Evolutionary conservation across 2,113 vertebrate species (phyloP).

Genomic region (Ranitomeya variabilis): DNA sequence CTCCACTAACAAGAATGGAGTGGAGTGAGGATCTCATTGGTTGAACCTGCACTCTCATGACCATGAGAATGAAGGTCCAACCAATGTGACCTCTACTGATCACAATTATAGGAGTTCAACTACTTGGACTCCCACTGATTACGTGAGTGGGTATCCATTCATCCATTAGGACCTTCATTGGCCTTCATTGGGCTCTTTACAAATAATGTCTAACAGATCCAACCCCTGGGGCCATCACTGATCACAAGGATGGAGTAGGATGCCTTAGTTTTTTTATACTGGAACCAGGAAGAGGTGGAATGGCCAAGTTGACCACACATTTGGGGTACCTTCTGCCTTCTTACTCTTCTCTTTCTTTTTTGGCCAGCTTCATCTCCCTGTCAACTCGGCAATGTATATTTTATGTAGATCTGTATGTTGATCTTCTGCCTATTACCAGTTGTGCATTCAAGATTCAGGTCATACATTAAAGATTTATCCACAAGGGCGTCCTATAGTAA

Average conservation of each 20-base stretch:
- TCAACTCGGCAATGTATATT: not conserved
- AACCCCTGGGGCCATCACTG: not conserved
- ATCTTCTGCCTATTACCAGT: not conserved
- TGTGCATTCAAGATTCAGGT: not conserved
- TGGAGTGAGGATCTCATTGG: not conserved
- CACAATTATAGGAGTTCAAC: not conserved
- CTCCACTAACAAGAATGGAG: not conserved
- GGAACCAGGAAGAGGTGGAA: not conserved
- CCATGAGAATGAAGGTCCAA: not conserved
- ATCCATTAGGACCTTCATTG: not conserved
- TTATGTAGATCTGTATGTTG: not conserved
- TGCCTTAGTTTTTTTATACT: too few species aligned
- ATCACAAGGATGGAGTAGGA: not conserved
- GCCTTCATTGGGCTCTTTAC: not conserved
- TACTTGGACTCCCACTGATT: not conserved
- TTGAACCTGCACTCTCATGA: too few species aligned
- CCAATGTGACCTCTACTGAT: not conserved
- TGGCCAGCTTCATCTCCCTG: not conserved
- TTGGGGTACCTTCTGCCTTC: too few species aligned
- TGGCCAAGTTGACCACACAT: not conserved
- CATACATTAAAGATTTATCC: constrained; percentile 4
- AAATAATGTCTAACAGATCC: not conserved
- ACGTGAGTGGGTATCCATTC: not conserved
- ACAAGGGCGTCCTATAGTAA: not conserved
- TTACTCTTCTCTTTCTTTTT: not conserved